Base-by-base conservation (phyloP, 2,113 vertebrate species). In the Mohoua ochrocephala region DNA sequence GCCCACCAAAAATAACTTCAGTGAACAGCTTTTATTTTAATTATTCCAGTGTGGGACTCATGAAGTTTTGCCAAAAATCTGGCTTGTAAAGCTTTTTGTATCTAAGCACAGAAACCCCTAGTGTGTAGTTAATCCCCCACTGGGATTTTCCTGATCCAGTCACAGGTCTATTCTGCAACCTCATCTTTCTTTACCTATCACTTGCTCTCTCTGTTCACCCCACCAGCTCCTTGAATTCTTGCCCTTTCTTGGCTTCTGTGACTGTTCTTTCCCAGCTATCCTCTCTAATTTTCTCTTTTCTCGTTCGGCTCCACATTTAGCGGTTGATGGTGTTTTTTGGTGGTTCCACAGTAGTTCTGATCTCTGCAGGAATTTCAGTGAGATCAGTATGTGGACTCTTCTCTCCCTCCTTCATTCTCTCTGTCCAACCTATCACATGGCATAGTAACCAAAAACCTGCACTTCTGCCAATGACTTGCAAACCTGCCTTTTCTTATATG, bases 1-100 rank as follows among this genome's bases (percentile, higher is more conserved):
- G 87, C 90, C 87, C 95, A 96, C 90, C 95, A 96, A 96, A 96
- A 96, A 97, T 96, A 97, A 96, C 95, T 93, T 95, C 85, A 97
- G 79, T 93, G 93, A 95, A 93, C 88, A 96, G 76, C 95, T 94
- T 95, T 94, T 94, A 94, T 94, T 95, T 95, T 90, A 96, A 96
- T 96, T 97, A 96, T 96, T 97, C 68, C 95, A 96, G 71, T 84
- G 92, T 95, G 96, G 90, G 56, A 80, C 60, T 94, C 88, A 4
- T 74, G 79, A 93, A 74, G 60, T 84, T 94, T 91, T 96, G 95
- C 96, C 95, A 97, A 78, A 87, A 95, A 73, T 94, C 79, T 96
- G 85, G 71, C 89, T 96, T 94, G 87, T 78, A 92, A 96, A 96
- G 82, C 90, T 92, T 96, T 97, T 90, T 96, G 88, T 96, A 70